phyloP scores from a whole-genome alignment of 2,113 vertebrate genomes.

The Alaudala cheleensis region DNA sequence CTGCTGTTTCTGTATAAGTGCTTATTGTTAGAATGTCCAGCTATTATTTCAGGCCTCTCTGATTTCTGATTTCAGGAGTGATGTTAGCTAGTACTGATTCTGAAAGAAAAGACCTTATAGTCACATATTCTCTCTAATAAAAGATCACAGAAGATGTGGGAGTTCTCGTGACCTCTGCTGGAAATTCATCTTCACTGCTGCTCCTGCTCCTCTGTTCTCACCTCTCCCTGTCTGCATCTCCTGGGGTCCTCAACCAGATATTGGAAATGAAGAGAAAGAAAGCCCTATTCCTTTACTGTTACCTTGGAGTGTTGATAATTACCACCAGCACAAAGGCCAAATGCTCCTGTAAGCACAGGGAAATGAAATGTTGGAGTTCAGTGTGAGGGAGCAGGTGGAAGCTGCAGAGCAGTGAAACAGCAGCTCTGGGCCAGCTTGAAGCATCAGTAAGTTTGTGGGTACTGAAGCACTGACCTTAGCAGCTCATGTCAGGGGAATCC shows the following conservation, averaged over 20 bases:
- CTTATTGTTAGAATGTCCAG: too few species aligned
- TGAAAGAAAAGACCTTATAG: not conserved
- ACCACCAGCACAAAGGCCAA: not conserved
- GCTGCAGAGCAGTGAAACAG: not conserved
- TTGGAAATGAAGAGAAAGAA: not conserved
- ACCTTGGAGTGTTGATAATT: not conserved
- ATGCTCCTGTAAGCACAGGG: not conserved
- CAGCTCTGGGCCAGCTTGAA: not conserved
- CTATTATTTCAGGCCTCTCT: not conserved
- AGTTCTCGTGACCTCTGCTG: slow-evolving; percentile 4
- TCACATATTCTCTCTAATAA: not conserved
- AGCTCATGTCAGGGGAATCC: not conserved
- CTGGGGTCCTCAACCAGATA: not conserved
- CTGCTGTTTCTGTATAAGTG: not conserved
- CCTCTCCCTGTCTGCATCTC: not conserved
- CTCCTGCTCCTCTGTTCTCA: not conserved
- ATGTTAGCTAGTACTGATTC: not conserved
- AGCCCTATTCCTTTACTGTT: not conserved
- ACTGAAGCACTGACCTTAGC: not conserved
- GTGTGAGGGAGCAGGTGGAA: not conserved
- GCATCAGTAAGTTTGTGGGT: not conserved
- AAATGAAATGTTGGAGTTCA: not conserved
- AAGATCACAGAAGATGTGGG: not conserved
- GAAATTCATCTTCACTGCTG: not conserved
- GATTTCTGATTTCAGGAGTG: not conserved